phyloP scores from a whole-genome alignment of 1,140 invertebrate species.

The Augochlora pura region DNA sequence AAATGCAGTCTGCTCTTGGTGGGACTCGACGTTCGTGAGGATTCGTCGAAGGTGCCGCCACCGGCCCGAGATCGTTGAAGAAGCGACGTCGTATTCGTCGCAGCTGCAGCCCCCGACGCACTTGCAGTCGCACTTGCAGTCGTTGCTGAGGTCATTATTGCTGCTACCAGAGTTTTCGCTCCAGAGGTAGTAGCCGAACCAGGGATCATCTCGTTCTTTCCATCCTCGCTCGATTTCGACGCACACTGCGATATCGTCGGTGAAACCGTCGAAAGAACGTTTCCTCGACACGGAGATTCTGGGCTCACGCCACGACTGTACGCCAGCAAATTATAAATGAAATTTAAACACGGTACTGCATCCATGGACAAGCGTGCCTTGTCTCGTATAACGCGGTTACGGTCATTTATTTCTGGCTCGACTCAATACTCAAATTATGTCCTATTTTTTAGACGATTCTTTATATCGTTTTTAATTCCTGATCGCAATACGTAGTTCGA shows the following conservation, averaged over 20 bases:
- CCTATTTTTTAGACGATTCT: too few species aligned
- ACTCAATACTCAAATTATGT: conserved; percentile 4
- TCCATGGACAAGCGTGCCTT: conserved; percentile 14
- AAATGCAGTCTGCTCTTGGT: conserved; percentile 84
- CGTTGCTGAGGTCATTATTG: conserved; percentile 66
- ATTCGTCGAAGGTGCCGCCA: conserved; percentile 68
- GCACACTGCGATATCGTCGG: conserved; percentile 61
- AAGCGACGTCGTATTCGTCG: conserved; percentile 58
- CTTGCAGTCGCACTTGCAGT: conserved; percentile 66
- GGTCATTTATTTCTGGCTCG: background rate
- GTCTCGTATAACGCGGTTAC: background rate
- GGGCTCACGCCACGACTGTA: conserved; percentile 74
- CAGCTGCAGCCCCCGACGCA: background rate
- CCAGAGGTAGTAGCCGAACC: too few species aligned
- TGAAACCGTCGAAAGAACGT: conserved; percentile 63
- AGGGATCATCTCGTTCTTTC: conserved; percentile 61
- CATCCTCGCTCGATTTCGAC: conserved; percentile 65
- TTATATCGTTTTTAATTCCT: too few species aligned
- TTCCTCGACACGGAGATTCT: conserved; percentile 70
- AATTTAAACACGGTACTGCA: conserved; percentile 74
- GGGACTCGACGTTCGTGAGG: conserved; percentile 78
- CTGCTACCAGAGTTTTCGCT: conserved; percentile 65
- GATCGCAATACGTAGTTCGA: too few species aligned
- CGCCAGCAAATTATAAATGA: conserved; percentile 78
- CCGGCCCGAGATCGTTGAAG: conserved; percentile 73